Evolutionary conservation across 2,113 vertebrate genomes (phyloP), one percentile per base, ranked within the genome.

Genomic region (Chionis minor): DNA sequence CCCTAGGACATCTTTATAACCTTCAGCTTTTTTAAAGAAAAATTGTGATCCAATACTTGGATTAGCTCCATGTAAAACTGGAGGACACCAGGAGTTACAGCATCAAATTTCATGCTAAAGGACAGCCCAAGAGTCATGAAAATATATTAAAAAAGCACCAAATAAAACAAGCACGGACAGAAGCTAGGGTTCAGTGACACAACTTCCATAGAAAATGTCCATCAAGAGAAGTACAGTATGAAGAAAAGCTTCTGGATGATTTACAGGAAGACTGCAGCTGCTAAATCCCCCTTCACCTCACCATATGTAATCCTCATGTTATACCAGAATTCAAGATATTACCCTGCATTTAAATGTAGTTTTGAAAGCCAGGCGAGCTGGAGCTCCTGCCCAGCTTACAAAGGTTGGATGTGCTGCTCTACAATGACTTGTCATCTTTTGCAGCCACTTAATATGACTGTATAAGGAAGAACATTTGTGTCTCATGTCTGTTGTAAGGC

Each of bases 401-500:
- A 82, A 91, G 80, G 70, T 30, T 77, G 62, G 33, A 77, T 33
- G 54, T 0, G 7, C 73, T 74, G 83, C 61, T 88, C 65, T 56
- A 21, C 61, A 79, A 38, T 52, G 88, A 69, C 69, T 63, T 90
- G 70, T 85, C 94, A 55, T 94, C 45, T 89, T 94, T 78, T 94
- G 65, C 74, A 90, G 96, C 24, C 84, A 66, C 91, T 92, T 80
- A 94, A 80, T 75, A 58, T 16, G 81, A 82, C 86, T 95, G 74
- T 18, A 63, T 58, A 95, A 91, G 86, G 81, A 93, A 81, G 91
- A 95, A 92, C 91, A 89, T 89, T 96, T 86, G 86, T 94, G 81
- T 79, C 91, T 94, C 92, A 62, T 51, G 71, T 91, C 89, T 95
- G 69, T 70, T 92, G 89, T 73, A 82, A 55, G 71, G 84, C 84